Evolutionary conservation across 2,113 vertebrate genomes (phyloP).

Genomic region (Ophiodon elongatus): DNA sequence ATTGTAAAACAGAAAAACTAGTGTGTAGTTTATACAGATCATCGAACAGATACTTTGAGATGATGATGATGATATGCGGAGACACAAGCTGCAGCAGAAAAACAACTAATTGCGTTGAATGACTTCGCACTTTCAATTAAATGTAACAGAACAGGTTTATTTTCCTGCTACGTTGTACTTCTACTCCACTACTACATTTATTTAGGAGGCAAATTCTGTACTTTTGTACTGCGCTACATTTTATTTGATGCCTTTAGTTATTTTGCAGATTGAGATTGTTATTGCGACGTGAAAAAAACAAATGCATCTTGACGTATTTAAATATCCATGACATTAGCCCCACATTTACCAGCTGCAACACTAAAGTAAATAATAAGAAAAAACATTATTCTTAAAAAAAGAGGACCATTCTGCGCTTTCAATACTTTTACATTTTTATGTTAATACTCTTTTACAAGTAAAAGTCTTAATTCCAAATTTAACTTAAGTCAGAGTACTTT

Average conservation of each 20-base stretch:
- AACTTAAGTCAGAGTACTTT: too few species aligned
- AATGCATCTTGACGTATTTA: not conserved
- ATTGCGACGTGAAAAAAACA: not conserved
- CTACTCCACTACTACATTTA: not conserved
- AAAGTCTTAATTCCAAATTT: not conserved
- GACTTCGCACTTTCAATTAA: too few species aligned
- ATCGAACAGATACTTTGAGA: too few species aligned
- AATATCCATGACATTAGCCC: not conserved
- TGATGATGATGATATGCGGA: too few species aligned
- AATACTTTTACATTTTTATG: not conserved
- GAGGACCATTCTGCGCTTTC: not conserved
- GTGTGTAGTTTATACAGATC: not conserved
- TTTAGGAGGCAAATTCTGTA: not conserved
- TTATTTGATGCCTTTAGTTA: too few species aligned
- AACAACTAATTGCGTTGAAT: too few species aligned
- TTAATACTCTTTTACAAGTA: not conserved
- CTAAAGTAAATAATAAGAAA: too few species aligned
- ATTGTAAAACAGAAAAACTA: not conserved
- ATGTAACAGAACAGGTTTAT: not conserved
- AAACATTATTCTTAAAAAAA: too few species aligned
- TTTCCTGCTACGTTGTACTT: not conserved
- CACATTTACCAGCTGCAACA: not conserved
- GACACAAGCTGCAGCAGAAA: too few species aligned
- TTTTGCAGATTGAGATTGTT: not conserved
- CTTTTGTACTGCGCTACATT: too few species aligned